Conservation (phyloP, 2,113 vertebrate genomes). For the Hymenochirus boettgeri region DNA sequence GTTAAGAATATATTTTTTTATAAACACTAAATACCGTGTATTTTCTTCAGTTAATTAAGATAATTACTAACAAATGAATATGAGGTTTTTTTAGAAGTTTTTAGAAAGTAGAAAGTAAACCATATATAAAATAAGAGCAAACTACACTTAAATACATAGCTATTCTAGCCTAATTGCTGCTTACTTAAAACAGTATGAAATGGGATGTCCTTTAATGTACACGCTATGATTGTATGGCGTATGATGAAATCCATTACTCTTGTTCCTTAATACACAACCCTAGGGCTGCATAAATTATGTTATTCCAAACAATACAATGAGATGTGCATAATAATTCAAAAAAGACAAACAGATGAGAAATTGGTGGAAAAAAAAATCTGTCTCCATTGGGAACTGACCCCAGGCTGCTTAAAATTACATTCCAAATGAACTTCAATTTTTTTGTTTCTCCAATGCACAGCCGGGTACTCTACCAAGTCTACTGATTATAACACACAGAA, state of each 20-base stretch:
- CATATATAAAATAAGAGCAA: neutral
- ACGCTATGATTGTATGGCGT: neutral
- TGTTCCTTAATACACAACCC: constrained; percentile 25
- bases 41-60: too few species aligned
- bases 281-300: constrained; percentile 32
- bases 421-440: constrained; percentile 15
- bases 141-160: too few species aligned
- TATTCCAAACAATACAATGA: constrained; percentile 35
- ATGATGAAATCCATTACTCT: constrained; percentile 27
- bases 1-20: too few species aligned
- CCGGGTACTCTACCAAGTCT: constrained; percentile 5
- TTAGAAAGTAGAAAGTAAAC: too few species aligned
- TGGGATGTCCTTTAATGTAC: constrained; percentile 9
- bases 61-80: too few species aligned
- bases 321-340: constrained; percentile 36
- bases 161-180: too few species aligned
- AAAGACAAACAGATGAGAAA: constrained; percentile 33
- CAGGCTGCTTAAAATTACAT: constrained; percentile 25
- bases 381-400: constrained; percentile 32
- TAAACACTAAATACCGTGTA: too few species aligned
- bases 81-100: too few species aligned
- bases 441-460: constrained; percentile 11
- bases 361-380: constrained; percentile 7
- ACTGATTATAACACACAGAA: constrained; percentile 9
- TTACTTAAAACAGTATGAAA: constrained; percentile 4